Conservation (phyloP, 2,888 invertebrate genomes). For the Phortica magna region DNA sequence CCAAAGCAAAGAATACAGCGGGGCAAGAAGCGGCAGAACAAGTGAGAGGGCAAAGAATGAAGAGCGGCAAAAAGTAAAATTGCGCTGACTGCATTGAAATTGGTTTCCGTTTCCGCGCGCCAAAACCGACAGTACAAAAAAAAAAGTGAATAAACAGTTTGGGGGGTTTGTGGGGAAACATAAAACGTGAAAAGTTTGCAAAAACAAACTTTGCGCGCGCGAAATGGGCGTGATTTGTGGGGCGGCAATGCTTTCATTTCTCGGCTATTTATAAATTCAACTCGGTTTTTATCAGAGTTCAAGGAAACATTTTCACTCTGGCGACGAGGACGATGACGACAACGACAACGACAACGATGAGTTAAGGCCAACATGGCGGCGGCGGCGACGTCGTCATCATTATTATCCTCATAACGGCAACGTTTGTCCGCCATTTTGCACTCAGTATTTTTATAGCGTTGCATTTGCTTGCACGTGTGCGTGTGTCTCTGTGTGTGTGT, state of each 20-base stretch:
- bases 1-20: not conserved
- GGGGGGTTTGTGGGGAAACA: too few species aligned
- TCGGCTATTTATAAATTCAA: slow-evolving; percentile 30
- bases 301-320: slow-evolving; percentile 55
- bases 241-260: slow-evolving; percentile 23
- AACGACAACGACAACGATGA: not conserved
- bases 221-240: not conserved
- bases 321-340: not conserved
- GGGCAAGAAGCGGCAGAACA: not conserved
- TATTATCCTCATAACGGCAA: slow-evolving; percentile 5
- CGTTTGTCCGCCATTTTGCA: not conserved
- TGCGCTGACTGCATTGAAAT: slow-evolving; percentile 40
- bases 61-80: not conserved
- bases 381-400: not conserved
- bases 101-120: slow-evolving; percentile 61
- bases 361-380: slow-evolving; percentile 23
- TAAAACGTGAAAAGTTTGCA: not conserved
- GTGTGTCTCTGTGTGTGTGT: not conserved
- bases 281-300: slow-evolving; percentile 45
- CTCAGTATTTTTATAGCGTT: not conserved
- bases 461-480: not conserved
- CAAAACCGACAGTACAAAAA: not conserved
- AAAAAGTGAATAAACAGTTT: not conserved
- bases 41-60: not conserved
- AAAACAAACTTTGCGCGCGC: not conserved